A percentile compares a stretch with the other conserved stretches of the same genome.
phyloP scores from a whole-genome alignment of 2,888 invertebrate species.

The Drosophila falleni region DNA sequence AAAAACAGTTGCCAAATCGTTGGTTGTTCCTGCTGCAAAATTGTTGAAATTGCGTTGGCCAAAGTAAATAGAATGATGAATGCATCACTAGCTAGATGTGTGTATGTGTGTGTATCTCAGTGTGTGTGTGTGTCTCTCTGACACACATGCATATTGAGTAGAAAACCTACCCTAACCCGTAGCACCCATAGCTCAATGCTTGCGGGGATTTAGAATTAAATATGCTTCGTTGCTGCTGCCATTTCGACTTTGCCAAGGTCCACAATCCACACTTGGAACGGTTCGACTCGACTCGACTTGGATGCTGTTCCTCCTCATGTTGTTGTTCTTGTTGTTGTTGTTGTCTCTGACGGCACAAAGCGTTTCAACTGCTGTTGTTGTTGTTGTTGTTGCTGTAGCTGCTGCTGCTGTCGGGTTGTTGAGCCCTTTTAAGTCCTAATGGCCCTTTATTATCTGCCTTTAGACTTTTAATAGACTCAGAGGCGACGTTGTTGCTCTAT shows the following conservation, averaged over 20 bases:
- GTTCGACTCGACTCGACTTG: constrained; percentile 29
- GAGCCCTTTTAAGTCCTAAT: constrained; percentile 85
- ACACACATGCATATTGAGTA: constrained; percentile 59
- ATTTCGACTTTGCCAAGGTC: constrained; percentile 78
- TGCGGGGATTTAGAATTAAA: constrained; percentile 83
- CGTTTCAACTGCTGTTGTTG: constrained; percentile 45
- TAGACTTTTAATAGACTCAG: constrained; percentile 85
- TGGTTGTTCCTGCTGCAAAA: constrained; percentile 44
- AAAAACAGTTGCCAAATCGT: constrained; percentile 73
- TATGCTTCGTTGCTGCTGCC: constrained; percentile 79
- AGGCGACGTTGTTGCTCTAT: constrained; percentile 73
- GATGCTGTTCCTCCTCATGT: constrained; percentile 56
- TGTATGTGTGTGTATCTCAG: not conserved
- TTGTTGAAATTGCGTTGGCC: constrained; percentile 73
- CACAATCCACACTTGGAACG: constrained; percentile 51
- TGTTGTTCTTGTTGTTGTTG: constrained; percentile 45
- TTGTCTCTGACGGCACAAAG: constrained; percentile 57
- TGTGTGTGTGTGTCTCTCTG: constrained; percentile 48
- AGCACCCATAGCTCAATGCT: constrained; percentile 60
- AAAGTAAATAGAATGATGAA: constrained; percentile 69
- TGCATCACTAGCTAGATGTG: constrained; percentile 26
- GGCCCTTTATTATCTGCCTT: constrained; percentile 85
- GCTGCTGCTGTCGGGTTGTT: constrained; percentile 78
- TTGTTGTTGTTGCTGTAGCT: constrained; percentile 55
- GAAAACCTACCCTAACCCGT: constrained; percentile 69